A percentile compares a stretch with the other conserved stretches of the same genome.
These are phyloP conservation scores for Dipodomys merriami DNA, from an alignment of 2,113 vertebrate species.

Conservation along the genomic window DNA sequence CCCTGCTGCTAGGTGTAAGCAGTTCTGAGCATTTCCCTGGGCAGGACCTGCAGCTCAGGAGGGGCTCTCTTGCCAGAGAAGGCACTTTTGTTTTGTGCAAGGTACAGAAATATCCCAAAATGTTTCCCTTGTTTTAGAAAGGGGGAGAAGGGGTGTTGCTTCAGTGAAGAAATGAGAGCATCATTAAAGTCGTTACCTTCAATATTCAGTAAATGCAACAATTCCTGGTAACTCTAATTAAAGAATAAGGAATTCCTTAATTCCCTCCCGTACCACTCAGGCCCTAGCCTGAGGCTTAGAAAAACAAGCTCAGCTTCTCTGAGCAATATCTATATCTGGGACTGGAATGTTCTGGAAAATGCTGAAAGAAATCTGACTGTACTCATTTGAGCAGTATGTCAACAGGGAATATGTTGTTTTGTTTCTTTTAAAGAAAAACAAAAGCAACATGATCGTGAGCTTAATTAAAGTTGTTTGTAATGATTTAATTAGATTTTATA, in stretches of 20 bases:
- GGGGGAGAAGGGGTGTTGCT: not conserved
- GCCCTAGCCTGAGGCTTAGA: not conserved
- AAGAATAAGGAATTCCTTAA: not conserved
- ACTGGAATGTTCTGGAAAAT: conserved; percentile 24
- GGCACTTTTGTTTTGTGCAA: not conserved
- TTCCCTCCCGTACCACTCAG: not conserved
- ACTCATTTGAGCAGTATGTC: not conserved
- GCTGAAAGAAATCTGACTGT: not conserved
- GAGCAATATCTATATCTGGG: not conserved
- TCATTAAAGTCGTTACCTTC: not conserved
- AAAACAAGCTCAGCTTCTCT: not conserved
- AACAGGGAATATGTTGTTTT: conserved; percentile 48
- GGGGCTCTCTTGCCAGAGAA: not conserved
- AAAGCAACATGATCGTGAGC: conserved; percentile 77
- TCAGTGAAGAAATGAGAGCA: not conserved
- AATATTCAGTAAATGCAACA: not conserved
- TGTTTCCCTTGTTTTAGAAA: conserved; percentile 11
- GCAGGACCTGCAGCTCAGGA: not conserved
- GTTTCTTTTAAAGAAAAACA: conserved; percentile 71
- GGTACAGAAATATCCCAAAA: not conserved
- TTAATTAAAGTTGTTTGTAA: conserved; percentile 82
- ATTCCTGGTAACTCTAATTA: not conserved
- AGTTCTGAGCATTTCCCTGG: not conserved
- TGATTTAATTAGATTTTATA: conserved; percentile 85
- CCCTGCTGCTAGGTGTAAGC: not conserved